Evolutionary conservation across 2,113 vertebrate species (phyloP), one percentile per base, ranked within the genome.

Genomic region (Phoxinus phoxinus): DNA sequence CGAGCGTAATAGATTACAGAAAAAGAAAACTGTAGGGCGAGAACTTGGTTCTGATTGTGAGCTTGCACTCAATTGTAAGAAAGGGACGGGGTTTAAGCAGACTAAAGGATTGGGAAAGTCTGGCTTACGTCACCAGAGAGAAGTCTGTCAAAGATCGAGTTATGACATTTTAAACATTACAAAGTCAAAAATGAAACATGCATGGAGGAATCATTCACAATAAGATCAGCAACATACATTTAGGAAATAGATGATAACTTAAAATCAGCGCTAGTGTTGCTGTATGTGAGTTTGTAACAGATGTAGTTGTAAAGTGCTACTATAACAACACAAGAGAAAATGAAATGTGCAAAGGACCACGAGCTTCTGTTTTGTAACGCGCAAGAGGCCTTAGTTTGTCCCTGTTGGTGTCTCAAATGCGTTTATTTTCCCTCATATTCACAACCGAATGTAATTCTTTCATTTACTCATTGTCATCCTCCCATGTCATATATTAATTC

Each of bases 371-470:
- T 25, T 32, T 32, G 48, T 76, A 76, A 53, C 27, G 12, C 21
- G 74, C 27, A 56, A 4, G 7, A 53, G 48, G 74, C 7, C 17
- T 56, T 76, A 21, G 25, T 76, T 76, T 35, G 67, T 51, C 76
- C 37, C 76, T 79, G 53, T 59, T 61, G 19, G 51, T 8, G 30
- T 58, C 53, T 76, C 15, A 30, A 51, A 51, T 19, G 46, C 9
- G 71, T 84, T 63, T 53, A 75, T 74, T 78, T 44, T 86, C 23
- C 21, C 27, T 59, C 81, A 77, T 85, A 73, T 84, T 89, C 87
- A 65, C 87, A 81, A 30, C 32, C 51, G 25, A 69, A 56, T 87
- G 37, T 48, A 35, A 71, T 65, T 48, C n/a, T 75, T 30, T 30
- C 12, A 78, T 79, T 48, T 44, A 30, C 77, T 59, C 35, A 76